Conservation (phyloP, 2,888 invertebrate genomes). For the Ceriagrion tenellum region DNA sequence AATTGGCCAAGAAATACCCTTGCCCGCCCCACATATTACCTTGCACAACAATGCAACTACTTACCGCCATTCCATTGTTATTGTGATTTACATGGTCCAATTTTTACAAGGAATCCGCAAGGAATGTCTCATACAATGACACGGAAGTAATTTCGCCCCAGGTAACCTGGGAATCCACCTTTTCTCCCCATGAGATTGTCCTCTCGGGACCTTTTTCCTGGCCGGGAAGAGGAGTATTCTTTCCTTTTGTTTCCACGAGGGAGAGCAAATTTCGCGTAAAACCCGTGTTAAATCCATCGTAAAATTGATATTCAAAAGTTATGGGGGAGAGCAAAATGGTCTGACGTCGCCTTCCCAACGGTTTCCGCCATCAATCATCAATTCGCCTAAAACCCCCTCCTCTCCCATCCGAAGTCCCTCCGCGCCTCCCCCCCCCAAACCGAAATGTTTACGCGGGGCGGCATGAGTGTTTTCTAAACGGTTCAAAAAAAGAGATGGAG, state of each 20-base stretch:
- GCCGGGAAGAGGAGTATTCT: not conserved
- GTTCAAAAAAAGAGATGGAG: not conserved
- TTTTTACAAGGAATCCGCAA: too few species aligned
- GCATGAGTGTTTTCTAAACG: constrained; percentile 20
- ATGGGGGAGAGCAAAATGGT: not conserved
- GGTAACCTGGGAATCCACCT: not conserved
- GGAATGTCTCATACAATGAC: too few species aligned
- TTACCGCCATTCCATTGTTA: too few species aligned
- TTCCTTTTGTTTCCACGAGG: not conserved
- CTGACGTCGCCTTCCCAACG: not conserved
- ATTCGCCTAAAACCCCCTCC: not conserved
- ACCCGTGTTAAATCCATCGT: constrained; percentile 32
- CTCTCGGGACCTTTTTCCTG: not conserved
- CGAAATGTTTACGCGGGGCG: constrained; percentile 2
- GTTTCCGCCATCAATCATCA: constrained; percentile 14
- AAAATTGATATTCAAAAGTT: constrained; percentile 34
- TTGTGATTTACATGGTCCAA: too few species aligned
- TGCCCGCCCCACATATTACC: too few species aligned
- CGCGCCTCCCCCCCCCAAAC: not conserved
- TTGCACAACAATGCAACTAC: too few species aligned
- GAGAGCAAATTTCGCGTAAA: constrained; percentile 14
- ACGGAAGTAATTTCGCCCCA: not conserved
- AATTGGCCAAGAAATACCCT: too few species aligned
- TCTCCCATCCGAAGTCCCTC: not conserved
- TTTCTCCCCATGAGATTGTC: not conserved